Percentiles rank a stretch among this genome's conserved stretches.
These are phyloP conservation scores for Orthosia incerta DNA, from an alignment of 2,888 invertebrate genomes.

Conservation along the genomic window DNA sequence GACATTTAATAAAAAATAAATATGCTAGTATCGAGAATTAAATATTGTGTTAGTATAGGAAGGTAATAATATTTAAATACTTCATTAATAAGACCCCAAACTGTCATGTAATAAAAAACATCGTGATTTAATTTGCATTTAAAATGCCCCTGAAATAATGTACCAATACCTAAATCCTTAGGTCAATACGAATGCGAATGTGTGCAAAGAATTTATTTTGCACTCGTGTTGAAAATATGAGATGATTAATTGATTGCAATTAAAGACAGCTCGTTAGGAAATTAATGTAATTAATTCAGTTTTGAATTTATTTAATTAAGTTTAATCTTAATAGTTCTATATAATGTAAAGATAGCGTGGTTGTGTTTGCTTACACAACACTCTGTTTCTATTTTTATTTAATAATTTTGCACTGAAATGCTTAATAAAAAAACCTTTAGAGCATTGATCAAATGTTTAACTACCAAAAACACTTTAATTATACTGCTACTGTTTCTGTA, in stretches of 20 bases:
- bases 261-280: constrained; percentile 12
- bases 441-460: neutral
- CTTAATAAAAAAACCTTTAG: constrained; percentile 5
- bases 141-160: constrained; percentile 13
- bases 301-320: constrained; percentile 20
- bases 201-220: neutral
- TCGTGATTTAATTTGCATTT: constrained; percentile 12
- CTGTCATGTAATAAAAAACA: constrained; percentile 20
- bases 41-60: neutral
- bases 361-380: constrained; percentile 12
- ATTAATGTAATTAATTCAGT: constrained; percentile 3
- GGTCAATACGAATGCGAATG: neutral
- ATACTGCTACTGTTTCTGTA: neutral
- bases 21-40: neutral
- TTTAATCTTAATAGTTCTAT: constrained; percentile 19
- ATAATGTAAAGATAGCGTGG: neutral
- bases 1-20: constrained; percentile 7
- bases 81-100: constrained; percentile 2
- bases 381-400: neutral
- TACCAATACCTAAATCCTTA: neutral
- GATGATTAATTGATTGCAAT: constrained; percentile 20
- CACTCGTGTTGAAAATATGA: neutral
- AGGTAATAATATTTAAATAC: constrained; percentile 20
- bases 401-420: neutral
- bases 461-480: neutral